Evolutionary conservation across 2,888 invertebrate genomes (phyloP).

Genomic region (Drosophila affinis): DNA sequence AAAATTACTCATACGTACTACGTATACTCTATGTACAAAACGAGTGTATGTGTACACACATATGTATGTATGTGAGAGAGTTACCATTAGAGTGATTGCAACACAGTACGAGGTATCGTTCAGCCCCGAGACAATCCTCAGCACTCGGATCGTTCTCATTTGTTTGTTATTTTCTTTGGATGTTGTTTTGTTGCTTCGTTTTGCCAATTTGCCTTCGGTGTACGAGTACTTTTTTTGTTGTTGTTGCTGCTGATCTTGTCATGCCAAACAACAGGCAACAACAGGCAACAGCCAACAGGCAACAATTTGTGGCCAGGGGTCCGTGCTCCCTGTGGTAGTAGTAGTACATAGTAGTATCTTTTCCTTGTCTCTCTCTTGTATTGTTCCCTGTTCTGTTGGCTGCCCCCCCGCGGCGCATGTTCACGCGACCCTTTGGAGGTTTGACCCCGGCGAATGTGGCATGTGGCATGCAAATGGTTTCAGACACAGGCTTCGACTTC

Average conservation of each 20-base stretch:
- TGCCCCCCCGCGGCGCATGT: conserved; percentile 33
- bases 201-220: conserved; percentile 54
- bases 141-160: not conserved
- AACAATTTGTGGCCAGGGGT: not conserved
- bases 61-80: not conserved
- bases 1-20: no score
- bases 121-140: not conserved
- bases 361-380: conserved; percentile 16
- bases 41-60: conserved; percentile 1
- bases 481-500: conserved; percentile 22
- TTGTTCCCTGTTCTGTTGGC: conserved; percentile 26
- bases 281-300: not conserved
- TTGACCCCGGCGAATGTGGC: conserved; percentile 57
- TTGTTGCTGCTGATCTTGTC: not conserved
- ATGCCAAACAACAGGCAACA: not conserved
- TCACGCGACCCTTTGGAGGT: conserved; percentile 33
- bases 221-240: conserved; percentile 7
- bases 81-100: no score
- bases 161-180: conserved; percentile 19
- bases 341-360: not conserved
- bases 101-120: not conserved
- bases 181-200: conserved; percentile 12
- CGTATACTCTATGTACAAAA: no score
- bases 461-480: conserved; percentile 68
- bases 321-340: not conserved